Conservation (phyloP, 37 sponge, comb jelly and placozoan genomes). For the Halichondria panicea region DNA sequence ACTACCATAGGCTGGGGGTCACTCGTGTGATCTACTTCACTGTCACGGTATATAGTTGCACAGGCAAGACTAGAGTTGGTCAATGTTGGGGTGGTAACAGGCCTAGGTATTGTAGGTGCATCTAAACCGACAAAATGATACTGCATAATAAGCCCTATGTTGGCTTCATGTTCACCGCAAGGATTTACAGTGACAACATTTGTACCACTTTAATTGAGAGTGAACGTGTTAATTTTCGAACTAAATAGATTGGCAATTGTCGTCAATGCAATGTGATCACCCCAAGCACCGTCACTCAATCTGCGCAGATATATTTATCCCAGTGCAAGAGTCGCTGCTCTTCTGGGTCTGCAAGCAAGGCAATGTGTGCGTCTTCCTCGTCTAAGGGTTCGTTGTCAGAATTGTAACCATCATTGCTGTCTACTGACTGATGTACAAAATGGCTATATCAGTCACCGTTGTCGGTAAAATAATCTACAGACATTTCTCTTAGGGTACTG, state of each 20-base stretch:
- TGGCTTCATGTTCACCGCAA: neutral
- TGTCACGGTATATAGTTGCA: too few species aligned
- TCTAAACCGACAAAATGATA: too few species aligned
- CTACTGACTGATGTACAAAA: conserved; percentile 15
- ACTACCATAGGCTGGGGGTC: too few species aligned
- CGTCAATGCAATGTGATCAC: conserved; percentile 7
- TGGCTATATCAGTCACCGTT: neutral
- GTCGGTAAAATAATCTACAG: neutral
- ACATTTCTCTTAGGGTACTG: neutral
- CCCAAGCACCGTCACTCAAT: conserved; percentile 27
- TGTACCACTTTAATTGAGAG: too few species aligned
- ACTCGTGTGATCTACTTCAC: too few species aligned
- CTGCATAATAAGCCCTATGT: too few species aligned
- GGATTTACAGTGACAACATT: too few species aligned
- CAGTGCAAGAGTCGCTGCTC: neutral
- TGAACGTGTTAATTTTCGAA: too few species aligned
- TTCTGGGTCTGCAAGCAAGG: conserved; percentile 1
- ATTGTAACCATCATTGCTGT: conserved; percentile 4
- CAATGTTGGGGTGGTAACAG: too few species aligned
- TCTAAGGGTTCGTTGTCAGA: conserved; percentile 24
- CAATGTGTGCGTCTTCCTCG: too few species aligned
- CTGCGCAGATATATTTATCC: conserved; percentile 4
- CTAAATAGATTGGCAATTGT: conserved; percentile 9
- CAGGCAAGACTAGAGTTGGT: too few species aligned
- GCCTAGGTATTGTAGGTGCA: too few species aligned